Evolutionary conservation across 2,113 vertebrate species (phyloP), one percentile per base, ranked within the genome.

Genomic region (Actenoides hombroni): DNA sequence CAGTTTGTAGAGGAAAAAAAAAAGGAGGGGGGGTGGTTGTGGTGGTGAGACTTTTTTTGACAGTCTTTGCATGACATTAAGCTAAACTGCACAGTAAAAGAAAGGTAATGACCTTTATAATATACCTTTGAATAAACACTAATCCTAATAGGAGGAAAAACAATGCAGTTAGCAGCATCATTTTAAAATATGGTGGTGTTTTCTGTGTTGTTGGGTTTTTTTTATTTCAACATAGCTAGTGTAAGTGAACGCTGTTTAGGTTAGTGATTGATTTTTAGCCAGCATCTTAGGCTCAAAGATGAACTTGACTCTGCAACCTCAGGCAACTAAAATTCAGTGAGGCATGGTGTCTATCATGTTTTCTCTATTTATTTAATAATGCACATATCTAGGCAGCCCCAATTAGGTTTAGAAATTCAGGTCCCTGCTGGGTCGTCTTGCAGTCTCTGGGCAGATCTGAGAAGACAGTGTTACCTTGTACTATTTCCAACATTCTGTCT

Each of bases 361-460:
- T 93, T 78, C 76, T 90, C 33, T 61, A 28, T 95, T 93, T 90
- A 44, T 65, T 93, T 93, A 79, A 78, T 95, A 82, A 88, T 61
- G 21, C 90, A 61, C 14, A 8, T 71, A 75, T 53, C 42, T 60
- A 79, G 49, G 57, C 46, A 78, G 39, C 15, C 20, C 25, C 29
- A 78, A 31, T 86, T 88, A 74, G 31, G 9, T 88, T 79, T 87
- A 44, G 51, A 93, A 84, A 31, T 31, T 69, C 31, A 84, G 39
- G 25, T 79, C 61, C 37, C 80, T 79, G n/a, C 11, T 91, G 90
- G 16, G 33, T 78, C n/a, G 20, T 83, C 46, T 59, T 77, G 18
- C 11, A 84, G 51, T 25, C 25, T 88, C 40, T 91, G 6, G 19
- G 28, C 56, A 89, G 48, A 89, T 90, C 26, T 0, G 0, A 78